Conservation (phyloP, 2,797 vertebrate species). For the Sebastes goodei region DNA sequence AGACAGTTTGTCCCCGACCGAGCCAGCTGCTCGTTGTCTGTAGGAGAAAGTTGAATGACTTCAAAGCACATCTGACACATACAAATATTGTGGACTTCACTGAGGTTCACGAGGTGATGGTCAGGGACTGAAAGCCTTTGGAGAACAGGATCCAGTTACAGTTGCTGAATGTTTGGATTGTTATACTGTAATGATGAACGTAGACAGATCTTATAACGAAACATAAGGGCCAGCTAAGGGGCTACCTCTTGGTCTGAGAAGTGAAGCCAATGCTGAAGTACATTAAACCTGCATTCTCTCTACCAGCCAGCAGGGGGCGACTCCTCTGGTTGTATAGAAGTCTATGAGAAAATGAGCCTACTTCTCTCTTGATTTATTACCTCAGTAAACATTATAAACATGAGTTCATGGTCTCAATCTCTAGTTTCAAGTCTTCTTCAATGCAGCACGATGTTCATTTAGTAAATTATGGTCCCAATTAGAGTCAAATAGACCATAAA, state of each 20-base stretch:
- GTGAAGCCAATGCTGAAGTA: background rate
- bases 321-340: background rate
- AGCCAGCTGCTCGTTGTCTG: slow-evolving; percentile 98
- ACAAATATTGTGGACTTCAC: background rate
- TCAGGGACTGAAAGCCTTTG: background rate
- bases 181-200: background rate
- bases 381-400: too few relatives aligned
- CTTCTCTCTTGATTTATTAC: rapidly evolving
- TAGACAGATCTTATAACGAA: rapidly evolving
- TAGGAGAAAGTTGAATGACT: background rate
- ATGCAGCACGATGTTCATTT: too few relatives aligned
- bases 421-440: too few relatives aligned
- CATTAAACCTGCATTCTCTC: background rate
- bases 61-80: background rate
- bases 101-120: background rate
- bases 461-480: too few relatives aligned
- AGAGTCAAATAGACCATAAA: too few relatives aligned
- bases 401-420: rapidly evolving
- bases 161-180: background rate
- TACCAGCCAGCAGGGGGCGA: background rate
- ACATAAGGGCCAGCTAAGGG: background rate
- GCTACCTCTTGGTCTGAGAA: background rate
- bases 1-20: slow-evolving; percentile 96
- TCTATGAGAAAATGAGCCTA: background rate
- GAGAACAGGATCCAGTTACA: background rate